phyloP scores from a whole-genome alignment of 2,113 vertebrate genomes.

The Stercorarius parasiticus region DNA sequence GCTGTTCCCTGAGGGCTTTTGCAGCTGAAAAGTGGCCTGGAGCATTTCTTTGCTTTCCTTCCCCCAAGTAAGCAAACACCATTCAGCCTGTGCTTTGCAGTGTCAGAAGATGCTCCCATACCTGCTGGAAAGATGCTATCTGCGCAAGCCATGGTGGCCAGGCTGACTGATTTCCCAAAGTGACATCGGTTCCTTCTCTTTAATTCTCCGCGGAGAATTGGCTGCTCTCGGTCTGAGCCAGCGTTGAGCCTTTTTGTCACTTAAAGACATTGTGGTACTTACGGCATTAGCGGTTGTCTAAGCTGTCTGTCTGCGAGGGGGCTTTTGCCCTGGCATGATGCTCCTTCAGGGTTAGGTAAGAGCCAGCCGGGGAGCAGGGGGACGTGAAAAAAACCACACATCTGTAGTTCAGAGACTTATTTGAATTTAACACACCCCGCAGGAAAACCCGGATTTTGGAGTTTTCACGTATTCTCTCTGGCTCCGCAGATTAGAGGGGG shows the following conservation, averaged over 20 bases:
- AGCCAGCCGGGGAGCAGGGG: neutral
- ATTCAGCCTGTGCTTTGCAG: neutral
- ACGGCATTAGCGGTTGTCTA: slow-evolving; percentile 52
- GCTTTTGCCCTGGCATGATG: slow-evolving; percentile 11
- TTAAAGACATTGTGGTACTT: slow-evolving; percentile 49
- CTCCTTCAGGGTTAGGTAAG: slow-evolving; percentile 48
- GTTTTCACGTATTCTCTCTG: slow-evolving; percentile 33
- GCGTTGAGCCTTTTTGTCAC: slow-evolving; percentile 37
- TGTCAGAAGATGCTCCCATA: neutral
- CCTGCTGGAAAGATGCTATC: neutral
- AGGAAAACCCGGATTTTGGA: neutral
- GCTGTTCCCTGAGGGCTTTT: neutral
- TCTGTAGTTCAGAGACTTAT: neutral
- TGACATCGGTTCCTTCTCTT: neutral
- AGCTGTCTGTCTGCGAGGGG: slow-evolving; percentile 21
- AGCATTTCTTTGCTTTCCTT: neutral
- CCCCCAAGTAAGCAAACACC: neutral
- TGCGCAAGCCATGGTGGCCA: neutral
- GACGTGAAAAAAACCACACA: neutral
- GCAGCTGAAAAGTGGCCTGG: neutral
- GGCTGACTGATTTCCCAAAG: neutral
- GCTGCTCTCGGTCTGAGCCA: slow-evolving; percentile 1
- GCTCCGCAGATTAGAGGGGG: slow-evolving; percentile 43
- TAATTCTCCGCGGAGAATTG: neutral
- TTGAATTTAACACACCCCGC: neutral